Conservation (phyloP, 1,140 invertebrate genomes). For the Orius insidiosus region DNA sequence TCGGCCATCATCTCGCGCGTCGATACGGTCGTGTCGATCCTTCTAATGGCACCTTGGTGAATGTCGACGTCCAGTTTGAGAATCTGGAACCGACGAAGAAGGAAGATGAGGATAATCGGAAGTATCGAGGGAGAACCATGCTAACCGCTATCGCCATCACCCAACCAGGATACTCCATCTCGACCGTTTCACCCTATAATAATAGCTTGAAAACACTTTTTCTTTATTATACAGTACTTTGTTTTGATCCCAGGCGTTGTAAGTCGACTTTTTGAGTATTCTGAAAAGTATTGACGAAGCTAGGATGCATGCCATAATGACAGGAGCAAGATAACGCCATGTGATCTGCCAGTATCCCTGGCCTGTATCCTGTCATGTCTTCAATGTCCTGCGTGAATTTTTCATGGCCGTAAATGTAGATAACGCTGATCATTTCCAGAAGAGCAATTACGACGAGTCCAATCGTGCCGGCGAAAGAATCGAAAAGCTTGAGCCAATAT, state of each 20-base stretch:
- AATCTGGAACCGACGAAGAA: constrained; percentile 65
- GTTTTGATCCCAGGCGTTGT: constrained; percentile 62
- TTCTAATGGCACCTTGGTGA: constrained; percentile 68
- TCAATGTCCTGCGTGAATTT: constrained; percentile 77
- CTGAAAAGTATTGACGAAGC: constrained; percentile 62
- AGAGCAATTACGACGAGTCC: constrained; percentile 79
- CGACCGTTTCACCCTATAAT: constrained; percentile 47
- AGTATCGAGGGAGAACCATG: constrained; percentile 63
- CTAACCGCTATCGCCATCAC: constrained; percentile 56
- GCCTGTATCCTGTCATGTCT: constrained; percentile 74
- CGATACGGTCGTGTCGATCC: constrained; percentile 76
- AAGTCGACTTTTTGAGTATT: constrained; percentile 59
- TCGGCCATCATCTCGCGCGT: constrained; percentile 86
- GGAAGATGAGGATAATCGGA: constrained; percentile 67
- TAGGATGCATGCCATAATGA: constrained; percentile 62
- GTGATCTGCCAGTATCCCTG: constrained; percentile 77
- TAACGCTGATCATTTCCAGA: constrained; percentile 75
- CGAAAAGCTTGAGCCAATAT: constrained; percentile 90
- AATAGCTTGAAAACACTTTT: neutral
- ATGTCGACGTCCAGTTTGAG: constrained; percentile 67
- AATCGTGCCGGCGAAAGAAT: constrained; percentile 85
- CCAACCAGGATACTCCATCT: constrained; percentile 64
- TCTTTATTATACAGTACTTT: constrained; percentile 33
- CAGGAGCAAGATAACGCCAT: constrained; percentile 73
- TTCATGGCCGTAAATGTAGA: constrained; percentile 81